Percentiles rank a stretch among this genome's conserved stretches.
Evolutionary conservation across 2,113 vertebrate species (phyloP).

Genomic region (Chelonoidis abingdonii): DNA sequence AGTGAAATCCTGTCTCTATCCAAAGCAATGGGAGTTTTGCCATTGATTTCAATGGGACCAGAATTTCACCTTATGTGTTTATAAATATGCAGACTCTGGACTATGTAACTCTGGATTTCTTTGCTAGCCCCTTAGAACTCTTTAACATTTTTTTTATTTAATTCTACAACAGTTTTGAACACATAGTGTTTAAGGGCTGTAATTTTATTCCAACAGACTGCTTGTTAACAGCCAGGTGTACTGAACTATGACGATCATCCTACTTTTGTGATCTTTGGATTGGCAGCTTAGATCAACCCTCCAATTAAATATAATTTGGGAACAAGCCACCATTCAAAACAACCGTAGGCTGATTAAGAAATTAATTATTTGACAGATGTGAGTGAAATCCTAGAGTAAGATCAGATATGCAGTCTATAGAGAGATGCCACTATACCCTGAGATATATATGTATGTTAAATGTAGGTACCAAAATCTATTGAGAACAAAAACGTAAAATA

Average conservation of each 20-base stretch:
- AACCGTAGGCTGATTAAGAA: not conserved
- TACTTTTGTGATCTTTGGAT: not conserved
- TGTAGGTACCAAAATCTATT: not conserved
- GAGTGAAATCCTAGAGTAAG: not conserved
- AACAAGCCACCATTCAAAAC: not conserved
- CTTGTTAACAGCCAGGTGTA: not conserved
- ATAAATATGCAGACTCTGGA: not conserved
- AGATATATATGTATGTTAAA: not conserved
- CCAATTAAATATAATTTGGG: not conserved
- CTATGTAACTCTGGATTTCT: not conserved
- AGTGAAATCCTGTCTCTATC: not conserved
- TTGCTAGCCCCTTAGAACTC: conserved; percentile 8
- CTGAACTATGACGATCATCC: not conserved
- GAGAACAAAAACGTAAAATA: not conserved
- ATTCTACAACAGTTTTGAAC: conserved; percentile 27
- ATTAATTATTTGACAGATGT: not conserved
- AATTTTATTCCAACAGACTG: not conserved
- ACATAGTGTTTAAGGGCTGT: not conserved
- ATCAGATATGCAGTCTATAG: not conserved
- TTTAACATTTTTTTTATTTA: not conserved
- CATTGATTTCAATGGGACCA: not conserved
- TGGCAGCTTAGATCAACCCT: accelerated
- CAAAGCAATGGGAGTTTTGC: not conserved
- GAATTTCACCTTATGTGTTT: not conserved
- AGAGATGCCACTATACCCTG: not conserved